phyloP scores from a whole-genome alignment of 1,140 invertebrate species.

The Heliconius melpomene region DNA sequence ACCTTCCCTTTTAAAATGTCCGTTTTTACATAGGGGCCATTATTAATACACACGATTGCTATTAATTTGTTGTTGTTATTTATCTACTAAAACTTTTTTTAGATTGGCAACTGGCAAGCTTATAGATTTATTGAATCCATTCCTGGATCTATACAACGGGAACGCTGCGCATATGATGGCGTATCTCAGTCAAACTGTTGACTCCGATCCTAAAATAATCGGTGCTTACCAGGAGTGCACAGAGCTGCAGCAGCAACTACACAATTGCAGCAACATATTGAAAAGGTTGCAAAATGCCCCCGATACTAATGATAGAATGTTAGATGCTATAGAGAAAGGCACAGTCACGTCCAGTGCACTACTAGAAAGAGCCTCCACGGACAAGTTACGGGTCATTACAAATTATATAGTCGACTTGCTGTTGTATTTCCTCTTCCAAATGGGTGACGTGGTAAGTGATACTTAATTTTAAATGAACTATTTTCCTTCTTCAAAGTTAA shows the following conservation, averaged over 20 bases:
- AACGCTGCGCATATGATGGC: conserved; percentile 91
- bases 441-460: conserved; percentile 66
- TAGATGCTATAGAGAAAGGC: conserved; percentile 58
- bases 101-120: conserved; percentile 91
- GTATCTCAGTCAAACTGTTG: conserved; percentile 86
- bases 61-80: neutral
- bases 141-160: conserved; percentile 88
- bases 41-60: no score
- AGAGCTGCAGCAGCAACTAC: conserved; percentile 76
- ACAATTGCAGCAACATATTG: conserved; percentile 73
- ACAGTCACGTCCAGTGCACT: conserved; percentile 72
- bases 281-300: conserved; percentile 60
- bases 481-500: no score
- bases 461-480: neutral
- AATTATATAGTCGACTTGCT: conserved; percentile 91
- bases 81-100: conserved; percentile 72
- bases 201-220: conserved; percentile 86
- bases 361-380: conserved; percentile 84
- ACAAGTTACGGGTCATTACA: conserved; percentile 90
- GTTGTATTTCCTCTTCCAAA: conserved; percentile 86
- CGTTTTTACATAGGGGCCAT: no score
- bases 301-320: conserved; percentile 52
- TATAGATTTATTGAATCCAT: conserved; percentile 87
- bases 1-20: no score
- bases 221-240: conserved; percentile 88